Base-by-base conservation (phyloP, 2,797 vertebrate species). In the Thamnophis elegans region DNA sequence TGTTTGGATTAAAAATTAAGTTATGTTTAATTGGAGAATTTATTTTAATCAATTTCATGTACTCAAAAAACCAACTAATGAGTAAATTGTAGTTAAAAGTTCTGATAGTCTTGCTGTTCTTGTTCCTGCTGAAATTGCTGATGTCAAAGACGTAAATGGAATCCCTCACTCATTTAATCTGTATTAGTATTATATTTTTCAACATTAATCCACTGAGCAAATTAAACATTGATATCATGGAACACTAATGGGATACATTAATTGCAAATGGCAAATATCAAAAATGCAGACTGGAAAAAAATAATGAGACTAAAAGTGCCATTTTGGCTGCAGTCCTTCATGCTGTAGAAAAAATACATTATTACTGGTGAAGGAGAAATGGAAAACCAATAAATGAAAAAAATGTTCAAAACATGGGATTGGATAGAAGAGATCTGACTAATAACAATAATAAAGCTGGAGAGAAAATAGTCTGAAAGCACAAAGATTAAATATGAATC, bases 301-400 rank as follows among this genome's bases (percentile, higher is more conserved):
- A 97, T 51, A 96, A 97, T 94, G 91, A 95, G 95, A 97, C 97
- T 97, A 91, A 97, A 97, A 95, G 94, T 92, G 92, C 92, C 82
- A 95, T 96, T 95, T 96, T 94, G 85, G 94, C 93, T 93, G 62
- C 95, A 95, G 89, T 97, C 62, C 88, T 92, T 95, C 94, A 94
- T 73, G 86, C 90, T 95, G 93, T 94, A 95, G 93, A 93, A 95
- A 95, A 94, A 94, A 93, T 82, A 93, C 90, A 96, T 94, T 88
- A 93, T 87, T 89, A 96, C 96, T 95, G 94, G 95, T 94, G 94
- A 92, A 96, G 95, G 93, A 95, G 92, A 96, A 96, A 95, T 92
- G 94, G 87, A 94, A 95, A 94, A 91, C 22, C 92, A 60, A 89
- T 94, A 92, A 95, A 93, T 89, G 86, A 94, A 20, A 96, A 94